Base-by-base conservation (phyloP, 2,888 invertebrate species). In the Epistrophe eligans region DNA sequence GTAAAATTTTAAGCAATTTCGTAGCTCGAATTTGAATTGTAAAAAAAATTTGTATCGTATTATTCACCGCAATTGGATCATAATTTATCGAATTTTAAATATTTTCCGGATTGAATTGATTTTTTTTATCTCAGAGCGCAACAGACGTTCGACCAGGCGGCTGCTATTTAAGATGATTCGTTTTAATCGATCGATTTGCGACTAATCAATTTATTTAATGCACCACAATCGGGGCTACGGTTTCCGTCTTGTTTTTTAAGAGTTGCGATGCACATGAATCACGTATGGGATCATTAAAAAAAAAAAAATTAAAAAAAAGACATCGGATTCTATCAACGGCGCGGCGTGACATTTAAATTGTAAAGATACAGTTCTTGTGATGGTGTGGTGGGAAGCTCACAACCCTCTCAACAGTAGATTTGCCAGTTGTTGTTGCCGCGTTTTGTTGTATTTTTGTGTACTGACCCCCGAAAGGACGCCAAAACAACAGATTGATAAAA, bases 181-280 rank as follows among this genome's bases (percentile, higher is more conserved):
- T 90, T 90, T 90, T 90, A 90, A 91, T 92, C 92, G 92, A 92
- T 92, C 91, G 91, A 91, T 90, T 90, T 90, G 91, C 91, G 91
- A 92, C 92, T 92, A 92, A 92, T 92, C 91, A 91, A 90, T 88
- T 90, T 89, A 90, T 77, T 48, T 19, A 50, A 50, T 87, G 77
- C 84, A 84, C 79, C 64, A 77, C 60, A 77, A 77, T 84, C 60
- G 57, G 24, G 35, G 55, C 77, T 40, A 80, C 60, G 8, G 62
- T 43, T 32, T 67, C 40, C 60, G 72, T 35, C 43, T 62, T 79
- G 35, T 58, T 66, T 55, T 70, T 73, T 77, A 71, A 38, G 32
- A 76, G 40, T 70, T 48, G 77, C 80, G 52, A 76, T 70, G 79
- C 77, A 35, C 72, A 76, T 84, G 81, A 88, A 80, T 84, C 84